Conservation (phyloP, 1,140 invertebrate genomes). For the Globodera ellingtonae region DNA sequence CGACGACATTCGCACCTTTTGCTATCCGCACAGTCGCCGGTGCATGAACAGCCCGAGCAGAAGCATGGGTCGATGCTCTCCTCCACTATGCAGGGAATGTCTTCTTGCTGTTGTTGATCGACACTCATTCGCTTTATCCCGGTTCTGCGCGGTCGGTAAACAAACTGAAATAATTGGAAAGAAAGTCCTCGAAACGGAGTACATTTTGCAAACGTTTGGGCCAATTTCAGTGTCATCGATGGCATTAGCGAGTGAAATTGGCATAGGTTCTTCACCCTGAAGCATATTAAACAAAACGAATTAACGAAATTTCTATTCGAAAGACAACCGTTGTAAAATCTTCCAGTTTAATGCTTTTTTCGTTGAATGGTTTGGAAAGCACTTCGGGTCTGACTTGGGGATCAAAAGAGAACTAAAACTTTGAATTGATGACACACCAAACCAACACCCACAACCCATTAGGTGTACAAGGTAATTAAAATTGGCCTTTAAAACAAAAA, state of each 20-base stretch:
- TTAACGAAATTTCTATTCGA: too few relatives aligned
- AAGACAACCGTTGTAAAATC: constrained; percentile 26
- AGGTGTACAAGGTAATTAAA: too few relatives aligned
- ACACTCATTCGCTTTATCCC: constrained; percentile 24
- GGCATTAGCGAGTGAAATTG: constrained; percentile 33
- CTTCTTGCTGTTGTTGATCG: neutral
- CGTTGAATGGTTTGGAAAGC: constrained; percentile 8
- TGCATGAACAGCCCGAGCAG: constrained; percentile 40
- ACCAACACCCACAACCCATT: too few relatives aligned
- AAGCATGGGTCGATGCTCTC: constrained; percentile 37
- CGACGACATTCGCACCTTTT: constrained; percentile 41
- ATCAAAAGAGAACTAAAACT: constrained; percentile 31
- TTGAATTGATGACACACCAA: neutral
- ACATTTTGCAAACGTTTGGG: constrained; percentile 18
- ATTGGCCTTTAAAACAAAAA: too few relatives aligned
- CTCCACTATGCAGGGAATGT: neutral
- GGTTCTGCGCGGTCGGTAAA: constrained; percentile 24
- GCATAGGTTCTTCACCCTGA: constrained; percentile 27
- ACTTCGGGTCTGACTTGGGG: constrained; percentile 26
- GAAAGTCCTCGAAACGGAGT: neutral
- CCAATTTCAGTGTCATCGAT: neutral
- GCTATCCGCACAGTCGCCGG: constrained; percentile 38
- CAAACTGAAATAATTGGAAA: neutral
- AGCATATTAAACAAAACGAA: neutral
- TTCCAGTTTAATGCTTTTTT: constrained; percentile 15